Percentiles rank a stretch among this genome's conserved stretches.
These are phyloP conservation scores for Akabosia matsudoensis DNA, from an alignment of 1,140 invertebrate species.

Conservation along the genomic window DNA sequence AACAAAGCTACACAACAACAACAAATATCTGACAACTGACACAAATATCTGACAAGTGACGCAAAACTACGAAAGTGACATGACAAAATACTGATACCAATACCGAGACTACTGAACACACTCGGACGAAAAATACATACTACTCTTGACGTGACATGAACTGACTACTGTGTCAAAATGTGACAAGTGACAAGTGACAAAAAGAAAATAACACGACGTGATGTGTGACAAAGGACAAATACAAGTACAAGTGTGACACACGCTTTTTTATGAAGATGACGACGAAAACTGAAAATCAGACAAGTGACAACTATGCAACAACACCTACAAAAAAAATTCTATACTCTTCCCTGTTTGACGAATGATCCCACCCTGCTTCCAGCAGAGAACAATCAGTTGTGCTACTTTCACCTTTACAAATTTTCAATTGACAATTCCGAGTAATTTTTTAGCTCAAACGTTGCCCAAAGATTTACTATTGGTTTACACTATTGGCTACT, in stretches of 20 bases:
- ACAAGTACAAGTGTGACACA: not conserved
- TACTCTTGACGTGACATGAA: too few relatives aligned
- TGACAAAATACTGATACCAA: too few relatives aligned
- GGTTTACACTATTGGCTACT: not conserved
- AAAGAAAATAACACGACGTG: not conserved
- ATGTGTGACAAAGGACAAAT: too few relatives aligned
- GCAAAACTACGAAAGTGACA: too few relatives aligned
- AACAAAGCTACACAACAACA: not conserved
- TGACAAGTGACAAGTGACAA: too few relatives aligned
- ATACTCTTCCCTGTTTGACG: not conserved
- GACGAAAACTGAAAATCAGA: not conserved
- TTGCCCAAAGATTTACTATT: conserved; percentile 20
- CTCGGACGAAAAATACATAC: too few relatives aligned
- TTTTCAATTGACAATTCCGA: not conserved
- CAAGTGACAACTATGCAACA: not conserved
- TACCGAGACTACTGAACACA: too few relatives aligned
- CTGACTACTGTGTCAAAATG: too few relatives aligned
- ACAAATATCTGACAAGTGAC: not conserved
- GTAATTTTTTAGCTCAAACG: not conserved
- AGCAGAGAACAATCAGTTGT: conserved; percentile 21
- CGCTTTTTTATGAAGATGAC: not conserved
- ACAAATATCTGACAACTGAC: not conserved
- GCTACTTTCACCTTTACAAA: not conserved
- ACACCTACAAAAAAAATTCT: too few relatives aligned
- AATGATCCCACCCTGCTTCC: conserved; percentile 18